These are phyloP conservation scores for Phataginus tetradactyla DNA, from an alignment of 2,797 vertebrate species.

Conservation along the genomic window DNA sequence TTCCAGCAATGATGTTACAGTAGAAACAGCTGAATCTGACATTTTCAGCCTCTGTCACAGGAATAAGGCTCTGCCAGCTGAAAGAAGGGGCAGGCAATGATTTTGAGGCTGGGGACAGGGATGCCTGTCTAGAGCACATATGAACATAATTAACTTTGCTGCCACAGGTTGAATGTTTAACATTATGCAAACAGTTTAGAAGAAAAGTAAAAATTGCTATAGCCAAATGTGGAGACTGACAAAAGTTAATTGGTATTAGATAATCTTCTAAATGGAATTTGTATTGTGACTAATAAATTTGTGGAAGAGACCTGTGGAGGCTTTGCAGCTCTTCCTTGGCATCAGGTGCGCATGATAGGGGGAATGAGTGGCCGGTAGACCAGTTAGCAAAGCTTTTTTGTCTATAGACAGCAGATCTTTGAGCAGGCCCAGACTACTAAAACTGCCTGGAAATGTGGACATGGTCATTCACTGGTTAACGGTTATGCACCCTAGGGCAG, in stretches of 20 bases:
- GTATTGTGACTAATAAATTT: background rate
- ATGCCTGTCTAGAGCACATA: background rate
- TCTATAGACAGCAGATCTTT: background rate
- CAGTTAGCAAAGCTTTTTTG: background rate
- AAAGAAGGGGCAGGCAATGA: background rate
- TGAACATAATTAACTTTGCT: background rate
- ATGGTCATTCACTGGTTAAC: background rate
- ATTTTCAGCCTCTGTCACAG: background rate
- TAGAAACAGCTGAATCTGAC: background rate
- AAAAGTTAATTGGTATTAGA: background rate
- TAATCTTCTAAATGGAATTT: background rate
- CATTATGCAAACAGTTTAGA: background rate
- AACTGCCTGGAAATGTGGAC: background rate
- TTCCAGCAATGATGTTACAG: background rate
- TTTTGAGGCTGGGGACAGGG: background rate
- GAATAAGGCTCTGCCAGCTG: background rate
- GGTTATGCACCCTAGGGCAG: background rate
- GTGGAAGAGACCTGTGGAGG: background rate
- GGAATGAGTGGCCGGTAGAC: background rate
- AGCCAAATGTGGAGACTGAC: background rate
- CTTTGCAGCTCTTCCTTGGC: background rate
- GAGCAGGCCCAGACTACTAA: background rate
- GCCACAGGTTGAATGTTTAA: background rate
- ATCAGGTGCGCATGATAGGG: background rate
- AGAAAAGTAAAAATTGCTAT: background rate